Evolutionary conservation across 2,797 vertebrate genomes (phyloP), one percentile per base, ranked within the genome.

Genomic region (Lagothrix lagotricha): DNA sequence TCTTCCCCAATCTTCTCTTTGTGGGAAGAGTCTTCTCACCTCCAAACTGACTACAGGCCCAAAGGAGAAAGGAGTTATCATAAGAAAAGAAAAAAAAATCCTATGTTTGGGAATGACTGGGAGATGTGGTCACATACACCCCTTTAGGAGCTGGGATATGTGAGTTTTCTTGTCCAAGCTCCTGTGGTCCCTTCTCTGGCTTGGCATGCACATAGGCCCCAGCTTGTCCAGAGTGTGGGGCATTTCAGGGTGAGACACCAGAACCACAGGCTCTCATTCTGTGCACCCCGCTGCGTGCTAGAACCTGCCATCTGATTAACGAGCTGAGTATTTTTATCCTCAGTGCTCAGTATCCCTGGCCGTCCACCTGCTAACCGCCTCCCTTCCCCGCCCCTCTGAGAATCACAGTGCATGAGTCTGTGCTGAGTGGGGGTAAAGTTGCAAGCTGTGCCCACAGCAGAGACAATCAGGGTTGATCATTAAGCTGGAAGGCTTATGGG

Each of bases 301-400:
- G 88, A 93, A 41, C 81, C 72, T 0, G 10, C 92, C 46, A 4
- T 95, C 83, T 93, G 93, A 94, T 92, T 92, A 96, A 94, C 50
- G 92, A 87, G 54, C 64, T 3, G 76, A 92, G 90, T 97, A 97
- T 98, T 98, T 98, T 97, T 97, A 96, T 94, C 93, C 84, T 26
- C 44, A 88, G 72, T 41, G 81, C 87, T 97, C 89, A 41, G 94
- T 75, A 67, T 88, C 92, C 85, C 44, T 7, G 52, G 58, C 89
- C 67, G n/a, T 64, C 70, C 81, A 90, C 87, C 97, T 93, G 94
- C 91, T 94, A 94, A 36, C 33, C 3, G 2, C 83, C 88, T 75
- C 82, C 39, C 67, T 86, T 30, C 86, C 67, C 61, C 13, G 2
- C n/a, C 20, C 36, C 85, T 80, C 70, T 30, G 39, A 90, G 88